Evolutionary conservation across 1,140 invertebrate genomes (phyloP), one percentile per base, ranked within the genome.

Genomic region (Drosophila serrata): DNA sequence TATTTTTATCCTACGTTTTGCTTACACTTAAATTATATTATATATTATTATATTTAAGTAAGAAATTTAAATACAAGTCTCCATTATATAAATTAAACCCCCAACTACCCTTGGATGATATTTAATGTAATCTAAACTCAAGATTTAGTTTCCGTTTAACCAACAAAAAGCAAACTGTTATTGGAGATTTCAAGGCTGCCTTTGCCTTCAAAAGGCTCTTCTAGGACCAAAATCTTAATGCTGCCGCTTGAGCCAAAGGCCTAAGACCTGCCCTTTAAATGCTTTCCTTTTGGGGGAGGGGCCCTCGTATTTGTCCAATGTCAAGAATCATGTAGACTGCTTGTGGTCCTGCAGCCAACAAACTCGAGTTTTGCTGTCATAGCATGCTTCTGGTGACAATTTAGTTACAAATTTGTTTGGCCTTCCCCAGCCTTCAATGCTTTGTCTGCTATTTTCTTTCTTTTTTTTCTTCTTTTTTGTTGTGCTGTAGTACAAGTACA

Each of bases 381-480:
- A 67, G 74, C 64, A 75, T 53, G 75, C 68, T 85, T 81, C 51
- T 73, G 51, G 49, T 46, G 69, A 70, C 79, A 73, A 82, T 85
- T 85, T 82, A 86, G 79, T 87, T 67, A 64, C 79, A 87, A 82
- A 82, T 82, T 86, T 64, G 60, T 76, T 86, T 87, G 58, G 58
- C 58, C 56, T 69, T 85, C 81, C 81, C 46, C 81, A 56, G 68
- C 65, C 63, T 37, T 45, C 39, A 58, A 49, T 72, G 65, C 73
- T 53, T 37, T 58, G 59, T 48, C 27, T 49, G 42, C 40, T 42
- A 37, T 65, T 63, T 55, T 22, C 56, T 57, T 45, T 12, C 57
- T 27, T 39, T 22, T 48, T 53, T 58, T 67, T n/a, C n/a, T n/a
- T n/a, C n/a, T 74, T 17, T 33, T 22, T 43, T 53, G 58, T 49